These are phyloP conservation scores for Agrenia bidenticulata DNA, from an alignment of 2,888 invertebrate species.

Conservation along the genomic window DNA sequence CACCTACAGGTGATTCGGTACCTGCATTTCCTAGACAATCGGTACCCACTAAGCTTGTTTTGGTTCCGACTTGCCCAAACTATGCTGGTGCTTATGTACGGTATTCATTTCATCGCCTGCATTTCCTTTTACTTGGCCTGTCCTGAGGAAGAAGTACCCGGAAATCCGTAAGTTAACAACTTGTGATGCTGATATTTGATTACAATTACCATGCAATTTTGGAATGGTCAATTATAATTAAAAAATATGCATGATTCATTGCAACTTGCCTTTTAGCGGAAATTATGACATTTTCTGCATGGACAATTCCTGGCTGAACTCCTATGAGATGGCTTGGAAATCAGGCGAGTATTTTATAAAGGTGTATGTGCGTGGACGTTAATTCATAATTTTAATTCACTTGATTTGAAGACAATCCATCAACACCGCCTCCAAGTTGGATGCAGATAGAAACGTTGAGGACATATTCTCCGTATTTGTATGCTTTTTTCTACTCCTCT, in stretches of 20 bases:
- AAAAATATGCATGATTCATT: no score
- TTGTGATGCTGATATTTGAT: no score
- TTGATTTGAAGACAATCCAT: background rate
- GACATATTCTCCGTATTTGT: constrained; percentile 31
- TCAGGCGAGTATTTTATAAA: no score
- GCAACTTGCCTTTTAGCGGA: no score
- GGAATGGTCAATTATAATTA: no score
- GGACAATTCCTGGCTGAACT: constrained; percentile 38
- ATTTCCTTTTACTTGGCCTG: constrained; percentile 44
- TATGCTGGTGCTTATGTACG: constrained; percentile 33
- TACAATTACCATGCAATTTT: no score
- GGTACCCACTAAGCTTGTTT: constrained; percentile 40
- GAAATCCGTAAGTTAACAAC: constrained; percentile 23
- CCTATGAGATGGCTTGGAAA: constrained; percentile 28
- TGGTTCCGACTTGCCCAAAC: constrained; percentile 42
- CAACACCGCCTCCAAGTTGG: constrained; percentile 10
- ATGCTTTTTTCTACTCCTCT: constrained; percentile 43
- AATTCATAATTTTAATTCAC: no score
- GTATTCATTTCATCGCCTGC: constrained; percentile 48
- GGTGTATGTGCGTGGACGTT: no score
- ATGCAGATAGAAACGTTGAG: constrained; percentile 26
- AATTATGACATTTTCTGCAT: no score
- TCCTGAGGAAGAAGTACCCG: no score
- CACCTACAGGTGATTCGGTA: constrained; percentile 42
- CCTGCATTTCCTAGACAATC: constrained; percentile 43